These are phyloP conservation scores for Drosophila rubida DNA, from an alignment of 2,888 invertebrate genomes.

Conservation along the genomic window DNA sequence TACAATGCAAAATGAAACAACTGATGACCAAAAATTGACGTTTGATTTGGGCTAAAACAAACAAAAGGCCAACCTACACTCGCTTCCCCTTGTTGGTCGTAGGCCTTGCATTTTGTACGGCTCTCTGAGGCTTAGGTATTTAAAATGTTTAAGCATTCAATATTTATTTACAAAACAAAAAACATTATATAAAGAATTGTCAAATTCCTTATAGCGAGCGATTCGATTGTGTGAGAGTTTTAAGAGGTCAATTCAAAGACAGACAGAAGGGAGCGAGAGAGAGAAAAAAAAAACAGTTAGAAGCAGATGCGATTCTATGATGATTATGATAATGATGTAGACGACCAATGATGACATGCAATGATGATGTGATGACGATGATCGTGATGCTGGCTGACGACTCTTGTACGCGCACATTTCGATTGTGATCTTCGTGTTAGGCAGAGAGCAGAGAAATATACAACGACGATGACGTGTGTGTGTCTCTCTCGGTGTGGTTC, in stretches of 20 bases:
- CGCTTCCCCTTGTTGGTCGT: constrained; percentile 28
- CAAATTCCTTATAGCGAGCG: constrained; percentile 79
- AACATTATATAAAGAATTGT: constrained; percentile 78
- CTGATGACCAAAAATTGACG: constrained; percentile 64
- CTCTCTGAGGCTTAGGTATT: constrained; percentile 68
- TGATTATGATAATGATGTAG: constrained; percentile 45
- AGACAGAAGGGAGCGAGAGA: constrained; percentile 31
- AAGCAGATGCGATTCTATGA: constrained; percentile 37
- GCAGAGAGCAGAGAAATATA: constrained; percentile 21
- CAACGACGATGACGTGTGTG: constrained; percentile 10
- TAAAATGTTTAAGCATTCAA: constrained; percentile 68
- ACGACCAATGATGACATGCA: constrained; percentile 53
- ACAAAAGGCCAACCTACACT: constrained; percentile 64
- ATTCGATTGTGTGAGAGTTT: constrained; percentile 56
- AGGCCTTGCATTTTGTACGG: constrained; percentile 56
- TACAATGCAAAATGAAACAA: constrained; percentile 33
- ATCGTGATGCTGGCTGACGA: constrained; percentile 59
- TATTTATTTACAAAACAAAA: constrained; percentile 59
- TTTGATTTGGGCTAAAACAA: constrained; percentile 46
- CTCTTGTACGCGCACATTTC: constrained; percentile 38
- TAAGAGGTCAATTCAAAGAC: constrained; percentile 54
- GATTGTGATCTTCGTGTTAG: constrained; percentile 42
- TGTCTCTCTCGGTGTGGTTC: constrained; percentile 29
- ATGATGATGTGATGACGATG: constrained; percentile 47
- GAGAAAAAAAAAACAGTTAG: constrained; percentile 48